Percentiles rank a stretch among this genome's conserved stretches.
Conservation (phyloP, 2,797 vertebrate species). For the Falco concolor region DNA sequence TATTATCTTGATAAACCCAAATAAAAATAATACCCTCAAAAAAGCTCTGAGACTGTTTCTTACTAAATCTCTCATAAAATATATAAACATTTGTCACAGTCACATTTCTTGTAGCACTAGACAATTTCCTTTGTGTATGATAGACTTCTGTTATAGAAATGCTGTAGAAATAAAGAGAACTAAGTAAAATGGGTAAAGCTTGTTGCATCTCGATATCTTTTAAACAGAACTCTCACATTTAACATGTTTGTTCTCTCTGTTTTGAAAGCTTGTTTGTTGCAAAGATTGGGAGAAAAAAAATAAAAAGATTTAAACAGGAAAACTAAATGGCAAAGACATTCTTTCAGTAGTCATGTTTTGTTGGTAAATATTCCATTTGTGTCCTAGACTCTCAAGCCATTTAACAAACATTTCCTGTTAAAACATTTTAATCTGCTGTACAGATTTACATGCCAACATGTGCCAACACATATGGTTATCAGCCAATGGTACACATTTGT, state of each 20-base stretch:
- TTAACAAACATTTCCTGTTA: slow-evolving; percentile 29
- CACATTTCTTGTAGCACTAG: not conserved
- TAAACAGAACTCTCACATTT: not conserved
- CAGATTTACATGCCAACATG: not conserved
- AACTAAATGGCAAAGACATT: not conserved
- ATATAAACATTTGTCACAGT: not conserved
- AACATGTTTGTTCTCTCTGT: not conserved
- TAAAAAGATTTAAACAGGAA: not conserved
- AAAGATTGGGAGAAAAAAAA: not conserved
- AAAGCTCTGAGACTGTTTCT: not conserved
- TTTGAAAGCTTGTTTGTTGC: not conserved
- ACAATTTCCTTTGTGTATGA: not conserved
- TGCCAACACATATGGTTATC: not conserved
- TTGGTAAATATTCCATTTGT: not conserved
- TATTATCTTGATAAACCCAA: not conserved
- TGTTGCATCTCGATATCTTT: not conserved
- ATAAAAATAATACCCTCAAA: not conserved
- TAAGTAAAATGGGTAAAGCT: not conserved
- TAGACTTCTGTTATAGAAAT: not conserved
- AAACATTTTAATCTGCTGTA: not conserved
- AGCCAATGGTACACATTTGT: not conserved
- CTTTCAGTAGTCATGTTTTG: not conserved
- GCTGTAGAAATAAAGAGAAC: not conserved
- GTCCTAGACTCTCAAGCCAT: not conserved
- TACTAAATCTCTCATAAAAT: not conserved